Evolutionary conservation across 2,888 invertebrate genomes (phyloP).

Genomic region (Drosophila paranaensis): DNA sequence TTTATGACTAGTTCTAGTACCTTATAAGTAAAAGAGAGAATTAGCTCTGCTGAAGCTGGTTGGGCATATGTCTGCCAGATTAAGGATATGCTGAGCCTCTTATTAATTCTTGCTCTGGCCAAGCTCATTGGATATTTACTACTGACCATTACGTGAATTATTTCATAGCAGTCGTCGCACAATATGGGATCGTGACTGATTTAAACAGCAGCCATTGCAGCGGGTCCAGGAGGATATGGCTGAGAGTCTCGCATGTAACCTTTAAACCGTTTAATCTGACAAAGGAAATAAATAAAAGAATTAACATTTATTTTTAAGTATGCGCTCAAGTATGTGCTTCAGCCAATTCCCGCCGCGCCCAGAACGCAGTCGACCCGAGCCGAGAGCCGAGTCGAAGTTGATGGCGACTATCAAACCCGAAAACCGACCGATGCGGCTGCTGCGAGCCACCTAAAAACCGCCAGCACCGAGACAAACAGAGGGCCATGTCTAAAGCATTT

Average conservation of each 20-base stretch:
- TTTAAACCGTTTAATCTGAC: slow-evolving; percentile 81
- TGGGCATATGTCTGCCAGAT: neutral
- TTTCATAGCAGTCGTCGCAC: slow-evolving; percentile 40
- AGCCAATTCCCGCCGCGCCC: slow-evolving; percentile 21
- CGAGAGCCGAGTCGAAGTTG: slow-evolving; percentile 38
- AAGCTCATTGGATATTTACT: slow-evolving; percentile 29
- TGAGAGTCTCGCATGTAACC: slow-evolving; percentile 52
- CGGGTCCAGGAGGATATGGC: slow-evolving; percentile 22
- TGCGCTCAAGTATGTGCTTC: slow-evolving; percentile 65
- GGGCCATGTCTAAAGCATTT: slow-evolving; percentile 80
- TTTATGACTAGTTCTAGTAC: neutral
- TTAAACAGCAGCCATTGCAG: slow-evolving; percentile 49
- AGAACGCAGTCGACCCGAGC: slow-evolving; percentile 19
- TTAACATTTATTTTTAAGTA: slow-evolving; percentile 81
- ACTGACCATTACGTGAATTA: slow-evolving; percentile 47
- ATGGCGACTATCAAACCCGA: slow-evolving; percentile 69
- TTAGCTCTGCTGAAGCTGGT: neutral
- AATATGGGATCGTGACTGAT: slow-evolving; percentile 56
- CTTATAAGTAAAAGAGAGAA: neutral
- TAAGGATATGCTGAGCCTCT: neutral
- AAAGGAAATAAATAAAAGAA: slow-evolving; percentile 81
- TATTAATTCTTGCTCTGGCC: slow-evolving; percentile 4
- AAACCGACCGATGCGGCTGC: slow-evolving; percentile 21
- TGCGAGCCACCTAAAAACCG: slow-evolving; percentile 52
- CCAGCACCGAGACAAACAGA: slow-evolving; percentile 60